phyloP scores from a whole-genome alignment of 1,140 invertebrate species.

The Streblospio benedicti region DNA sequence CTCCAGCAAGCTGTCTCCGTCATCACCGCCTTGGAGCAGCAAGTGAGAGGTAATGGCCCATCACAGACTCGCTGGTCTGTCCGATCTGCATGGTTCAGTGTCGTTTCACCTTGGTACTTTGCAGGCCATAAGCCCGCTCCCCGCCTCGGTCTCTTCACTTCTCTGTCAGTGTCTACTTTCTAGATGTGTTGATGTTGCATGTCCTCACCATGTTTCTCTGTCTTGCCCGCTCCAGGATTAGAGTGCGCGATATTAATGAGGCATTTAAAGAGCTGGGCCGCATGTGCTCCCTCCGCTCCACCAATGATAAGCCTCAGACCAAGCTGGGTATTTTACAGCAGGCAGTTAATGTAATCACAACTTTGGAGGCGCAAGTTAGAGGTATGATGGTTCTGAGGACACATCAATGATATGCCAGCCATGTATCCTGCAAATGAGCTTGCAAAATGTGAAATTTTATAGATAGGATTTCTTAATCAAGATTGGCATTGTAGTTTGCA shows the following conservation, averaged over 20 bases:
- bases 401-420: no score
- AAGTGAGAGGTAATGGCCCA: slow-evolving; percentile 80
- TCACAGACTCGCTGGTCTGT: no score
- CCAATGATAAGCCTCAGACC: slow-evolving; percentile 84
- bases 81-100: not conserved
- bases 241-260: slow-evolving; percentile 94
- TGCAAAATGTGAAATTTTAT: no score
- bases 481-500: no score
- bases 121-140: no score
- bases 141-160: no score
- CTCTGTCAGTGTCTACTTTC: no score
- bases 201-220: no score
- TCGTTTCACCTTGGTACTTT: no score
- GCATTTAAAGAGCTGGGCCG: slow-evolving; percentile 89
- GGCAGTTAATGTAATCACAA: slow-evolving; percentile 96
- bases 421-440: no score
- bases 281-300: slow-evolving; percentile 92
- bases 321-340: slow-evolving; percentile 81
- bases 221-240: slow-evolving; percentile 58
- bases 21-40: slow-evolving; percentile 87
- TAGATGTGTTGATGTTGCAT: no score
- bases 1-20: slow-evolving; percentile 93
- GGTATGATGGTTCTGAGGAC: slow-evolving; percentile 58
- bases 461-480: no score
- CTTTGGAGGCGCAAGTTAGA: slow-evolving; percentile 91